Percentiles rank a stretch among this genome's conserved stretches.
These are phyloP conservation scores for Penaeus indicus DNA, from an alignment of 1,140 invertebrate genomes.

Conservation along the genomic window DNA sequence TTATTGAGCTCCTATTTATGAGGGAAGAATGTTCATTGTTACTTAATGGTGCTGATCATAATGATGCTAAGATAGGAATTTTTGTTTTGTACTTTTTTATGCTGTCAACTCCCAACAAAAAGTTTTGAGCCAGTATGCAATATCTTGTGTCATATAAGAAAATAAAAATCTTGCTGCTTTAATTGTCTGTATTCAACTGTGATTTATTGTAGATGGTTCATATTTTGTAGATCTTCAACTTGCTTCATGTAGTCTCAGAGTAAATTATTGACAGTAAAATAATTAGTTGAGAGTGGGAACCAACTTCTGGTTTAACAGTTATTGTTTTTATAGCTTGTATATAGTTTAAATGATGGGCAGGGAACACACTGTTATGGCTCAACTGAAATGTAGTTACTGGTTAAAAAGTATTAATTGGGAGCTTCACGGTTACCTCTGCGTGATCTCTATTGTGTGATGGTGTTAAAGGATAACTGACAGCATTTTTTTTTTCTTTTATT, in stretches of 20 bases:
- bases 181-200: constrained; percentile 20
- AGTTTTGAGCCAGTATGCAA: constrained; percentile 48
- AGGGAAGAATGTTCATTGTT: constrained; percentile 46
- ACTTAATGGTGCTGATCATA: constrained; percentile 52
- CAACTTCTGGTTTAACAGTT: too few species aligned
- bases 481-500: too few species aligned
- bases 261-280: constrained; percentile 35
- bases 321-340: not conserved
- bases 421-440: constrained; percentile 13
- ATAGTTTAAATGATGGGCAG: constrained; percentile 25
- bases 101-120: constrained; percentile 1
- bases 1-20: constrained; percentile 16
- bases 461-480: constrained; percentile 51
- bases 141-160: constrained; percentile 35
- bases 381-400: constrained; percentile 18
- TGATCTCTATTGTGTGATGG: constrained; percentile 49
- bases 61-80: constrained; percentile 46
- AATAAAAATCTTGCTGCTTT: not conserved
- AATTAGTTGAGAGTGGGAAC: too few species aligned
- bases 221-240: constrained; percentile 28
- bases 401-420: constrained; percentile 55
- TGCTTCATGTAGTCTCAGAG: constrained; percentile 29
- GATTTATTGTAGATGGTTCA: constrained; percentile 44
- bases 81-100: constrained; percentile 33
- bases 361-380: constrained; percentile 3